Evolutionary conservation across 2,797 vertebrate genomes (phyloP), one percentile per base, ranked within the genome.

Genomic region (Falco concolor): DNA sequence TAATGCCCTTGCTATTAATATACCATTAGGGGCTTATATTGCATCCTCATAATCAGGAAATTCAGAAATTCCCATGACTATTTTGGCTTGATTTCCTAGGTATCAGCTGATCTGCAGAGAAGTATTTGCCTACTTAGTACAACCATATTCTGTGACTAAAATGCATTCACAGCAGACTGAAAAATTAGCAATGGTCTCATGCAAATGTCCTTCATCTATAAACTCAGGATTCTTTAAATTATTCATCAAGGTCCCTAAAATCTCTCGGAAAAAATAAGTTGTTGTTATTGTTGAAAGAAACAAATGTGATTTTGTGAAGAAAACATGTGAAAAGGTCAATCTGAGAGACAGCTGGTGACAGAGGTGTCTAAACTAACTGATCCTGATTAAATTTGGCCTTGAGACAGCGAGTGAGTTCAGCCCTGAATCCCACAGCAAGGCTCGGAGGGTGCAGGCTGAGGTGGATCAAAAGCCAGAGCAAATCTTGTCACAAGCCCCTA

Each of bases 401-500:
- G 76, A 72, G 67, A 36, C 0, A 63, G 59, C 9, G 20, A 3
- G 8, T 0, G 78, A 56, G 70, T 7, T 28, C 53, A 76, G 63
- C 9, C 15, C 68, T 4, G 34, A 12, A 4, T 42, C 52, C 24
- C 52, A 5, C 12, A 57, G 69, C 38, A 32, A 1, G 49, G 1
- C 32, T 19, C 8, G 9, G 32, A 59, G 67, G 61, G 63, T 53
- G 25, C 60, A 50, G 63, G 11, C 59, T 23, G 70, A 32, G 3
- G 19, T 47, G 70, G 60, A 91, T 74, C 87, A 40, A 86, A 47
- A 94, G 60, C 73, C 83, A 10, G 56, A 91, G 73, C 74, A 38
- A 93, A 95, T 83, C 77, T 69, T 54, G 47, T 76, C 89, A 30
- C 52, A 44, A 87, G 59, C 65, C 80, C 68, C 83, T 32, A 45